A percentile compares a stretch with the other conserved stretches of the same genome.
Conservation (phyloP, 2,113 vertebrate species). For the Dicaeum eximium region DNA sequence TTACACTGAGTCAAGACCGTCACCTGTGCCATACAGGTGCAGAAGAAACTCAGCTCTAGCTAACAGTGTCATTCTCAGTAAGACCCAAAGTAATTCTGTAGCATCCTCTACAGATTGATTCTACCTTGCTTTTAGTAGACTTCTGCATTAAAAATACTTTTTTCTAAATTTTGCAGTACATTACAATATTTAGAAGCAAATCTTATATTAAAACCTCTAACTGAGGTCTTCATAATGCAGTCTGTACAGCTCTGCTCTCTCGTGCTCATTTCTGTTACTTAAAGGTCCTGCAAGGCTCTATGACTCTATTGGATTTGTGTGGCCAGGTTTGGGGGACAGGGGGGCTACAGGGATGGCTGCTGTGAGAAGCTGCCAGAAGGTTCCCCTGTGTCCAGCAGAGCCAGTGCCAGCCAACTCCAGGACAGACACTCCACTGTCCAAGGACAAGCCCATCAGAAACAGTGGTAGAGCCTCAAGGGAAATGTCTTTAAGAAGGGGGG, state of each 20-base stretch:
- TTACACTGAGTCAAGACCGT: neutral
- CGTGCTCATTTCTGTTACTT: neutral
- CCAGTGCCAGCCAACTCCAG: neutral
- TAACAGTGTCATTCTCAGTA: neutral
- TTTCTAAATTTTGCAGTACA: neutral
- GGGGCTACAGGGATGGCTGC: neutral
- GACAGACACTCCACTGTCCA: neutral
- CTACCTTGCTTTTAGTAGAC: neutral
- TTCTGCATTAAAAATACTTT: neutral
- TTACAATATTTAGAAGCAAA: neutral
- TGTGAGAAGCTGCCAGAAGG: neutral
- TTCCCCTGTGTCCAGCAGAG: neutral
- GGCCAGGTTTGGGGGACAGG: neutral
- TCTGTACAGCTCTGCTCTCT: neutral
- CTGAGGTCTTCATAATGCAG: neutral
- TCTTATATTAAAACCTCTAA: neutral
- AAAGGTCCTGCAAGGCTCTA: neutral
- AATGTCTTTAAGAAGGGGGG: neutral
- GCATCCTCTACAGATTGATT: neutral
- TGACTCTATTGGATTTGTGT: neutral
- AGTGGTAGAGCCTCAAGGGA: neutral
- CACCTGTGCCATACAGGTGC: neutral
- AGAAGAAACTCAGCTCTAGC: neutral
- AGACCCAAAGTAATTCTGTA: neutral
- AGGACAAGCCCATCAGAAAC: accelerated